A percentile compares a stretch with the other conserved stretches of the same genome.
Conservation (phyloP, 2,888 invertebrate genomes). For the Isoperla grammatica region DNA sequence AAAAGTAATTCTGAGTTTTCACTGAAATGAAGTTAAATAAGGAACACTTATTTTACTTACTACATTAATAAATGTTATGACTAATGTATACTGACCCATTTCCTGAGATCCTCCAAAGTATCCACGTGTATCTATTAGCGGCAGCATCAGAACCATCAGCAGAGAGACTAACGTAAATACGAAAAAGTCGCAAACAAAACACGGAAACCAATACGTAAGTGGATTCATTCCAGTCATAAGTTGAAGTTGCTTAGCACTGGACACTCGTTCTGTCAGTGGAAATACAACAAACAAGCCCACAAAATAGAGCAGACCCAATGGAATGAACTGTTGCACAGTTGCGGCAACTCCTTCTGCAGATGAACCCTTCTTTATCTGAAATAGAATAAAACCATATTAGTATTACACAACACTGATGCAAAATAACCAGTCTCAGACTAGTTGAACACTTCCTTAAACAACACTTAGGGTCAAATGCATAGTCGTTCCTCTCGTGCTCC, state of each 20-base stretch:
- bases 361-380: too few species aligned
- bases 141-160: slow-evolving; percentile 36
- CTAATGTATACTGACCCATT: slow-evolving; percentile 18
- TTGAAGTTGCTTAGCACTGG: slow-evolving; percentile 61
- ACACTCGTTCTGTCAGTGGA: slow-evolving; percentile 56
- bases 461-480: too few species aligned
- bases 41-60: too few species aligned
- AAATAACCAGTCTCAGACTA: too few species aligned
- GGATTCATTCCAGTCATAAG: slow-evolving; percentile 59
- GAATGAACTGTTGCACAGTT: slow-evolving; percentile 34
- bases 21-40: too few species aligned
- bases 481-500: too few species aligned
- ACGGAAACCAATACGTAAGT: slow-evolving; percentile 57
- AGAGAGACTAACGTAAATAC: slow-evolving; percentile 35
- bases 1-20: too few species aligned
- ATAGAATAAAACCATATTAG: slow-evolving; percentile 23
- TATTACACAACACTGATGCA: slow-evolving; percentile 38
- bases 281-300: slow-evolving; percentile 52
- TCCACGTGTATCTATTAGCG: slow-evolving; percentile 29
- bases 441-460: too few species aligned
- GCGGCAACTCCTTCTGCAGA: too few species aligned
- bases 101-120: slow-evolving; percentile 19
- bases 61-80: too few species aligned
- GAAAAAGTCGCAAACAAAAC: slow-evolving; percentile 52
- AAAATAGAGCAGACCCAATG: slow-evolving; percentile 45